Base-by-base conservation (phyloP, 2,888 invertebrate species). In the Amblyjoppa proteus region DNA sequence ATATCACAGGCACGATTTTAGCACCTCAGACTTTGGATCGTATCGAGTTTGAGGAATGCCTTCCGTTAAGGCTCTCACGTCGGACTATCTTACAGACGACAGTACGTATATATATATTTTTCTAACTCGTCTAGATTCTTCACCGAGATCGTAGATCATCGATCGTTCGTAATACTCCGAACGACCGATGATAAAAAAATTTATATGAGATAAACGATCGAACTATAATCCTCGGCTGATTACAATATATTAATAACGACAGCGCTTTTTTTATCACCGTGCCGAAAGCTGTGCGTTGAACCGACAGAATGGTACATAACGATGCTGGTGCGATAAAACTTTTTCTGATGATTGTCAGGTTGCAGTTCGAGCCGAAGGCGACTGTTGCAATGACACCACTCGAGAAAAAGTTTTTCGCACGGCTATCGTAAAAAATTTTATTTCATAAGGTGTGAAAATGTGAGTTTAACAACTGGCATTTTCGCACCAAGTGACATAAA, bases 1-100 rank as follows among this genome's bases (percentile, higher is more conserved):
- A 75, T 82, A 85, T 82, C 82, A 85, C 85, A 85, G 85, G 76
- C 73, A 79, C 56, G 78, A 73, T 79, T 68, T 58, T 69, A 78
- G 79, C 75, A 71, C 80, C 71, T 41, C 56, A 76, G 75, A 79
- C 66, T 77, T 75, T 64, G 73, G 69, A 77, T 80, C 51, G 64
- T 45, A 51, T 28, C 38, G 53, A 16, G 61, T 53, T 69, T 25
- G 79, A 83, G 75, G 73, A 61, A 16, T 13, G n/a, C 28, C 13
- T 56, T n/a, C 34, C 69, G 38, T n/a, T 77, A 41, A 53, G 20
- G 13, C 38, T 66, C 5, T 34, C 20, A n/a, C 13, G 20, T 73
- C n/a, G 2, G 61, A 28, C 66, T 49, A 66, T 76, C 61, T 45
- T 20, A n/a, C 64, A 64, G 31, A 3, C 16, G 66, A 76, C 38